Evolutionary conservation across 2,888 invertebrate species (phyloP), one percentile per base, ranked within the genome.

Genomic region (Neoitamus cyanurus): DNA sequence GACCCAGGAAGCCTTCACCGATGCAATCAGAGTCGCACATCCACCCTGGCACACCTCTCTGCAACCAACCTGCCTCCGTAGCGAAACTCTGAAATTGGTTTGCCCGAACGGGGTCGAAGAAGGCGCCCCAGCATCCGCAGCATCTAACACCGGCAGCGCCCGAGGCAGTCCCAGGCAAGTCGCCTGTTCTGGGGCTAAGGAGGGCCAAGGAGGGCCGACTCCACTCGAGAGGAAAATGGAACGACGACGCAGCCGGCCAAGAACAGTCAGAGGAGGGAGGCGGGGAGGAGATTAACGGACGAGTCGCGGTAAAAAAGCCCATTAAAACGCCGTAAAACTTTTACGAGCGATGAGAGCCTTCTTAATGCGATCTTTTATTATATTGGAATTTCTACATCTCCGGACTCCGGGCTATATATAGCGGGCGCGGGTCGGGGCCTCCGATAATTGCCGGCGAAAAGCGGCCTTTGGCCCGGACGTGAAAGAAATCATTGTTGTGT

Each of bases 271-370:
- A n/a, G 46, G 15, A 5, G 0, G 20, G 58, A 2, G 20, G 20
- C 7, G 7, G 37, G 30, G 31, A 70, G 28, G 70, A 69, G 69
- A 84, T 25, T 70, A 69, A 37, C 36, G 78, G 48, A 84, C 28
- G 78, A 84, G 78, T 68, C 78, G 84, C 78, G 89, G 88, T 88
- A 89, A 89, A 89, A 90, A 89, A 89, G 88, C 89, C 90, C 90
- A 90, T 90, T 91, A 90, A 90, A 90, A 89, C 88, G 87, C 89
- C 91, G 89, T 90, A 90, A 90, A 90, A 89, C 87, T 88, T 88
- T 90, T 90, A 90, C 89, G 91, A 90, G 89, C 88, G 88, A 90
- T 89, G 89, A 89, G 89, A 89, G 89, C 90, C 89, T 87, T 89
- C 89, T 90, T 89, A 90, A 90, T 90, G 90, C 88, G 88, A 88